phyloP scores from a whole-genome alignment of 2,113 vertebrate species.

The Progne subis region DNA sequence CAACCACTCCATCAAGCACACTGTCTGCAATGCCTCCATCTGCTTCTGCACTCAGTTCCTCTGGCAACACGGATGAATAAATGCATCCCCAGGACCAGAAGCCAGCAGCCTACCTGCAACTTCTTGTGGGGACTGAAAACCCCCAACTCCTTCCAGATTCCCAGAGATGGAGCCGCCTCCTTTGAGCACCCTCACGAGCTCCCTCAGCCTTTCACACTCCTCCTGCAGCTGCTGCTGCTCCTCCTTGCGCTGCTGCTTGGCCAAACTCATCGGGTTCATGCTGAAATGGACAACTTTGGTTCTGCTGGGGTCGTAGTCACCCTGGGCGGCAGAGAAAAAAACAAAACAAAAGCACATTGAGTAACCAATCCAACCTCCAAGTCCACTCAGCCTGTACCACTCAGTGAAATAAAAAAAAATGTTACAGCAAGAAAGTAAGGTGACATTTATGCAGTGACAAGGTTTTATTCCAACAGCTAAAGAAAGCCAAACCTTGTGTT shows the following conservation, averaged over 20 bases:
- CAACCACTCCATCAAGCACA: background rate
- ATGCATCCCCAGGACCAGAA: background rate
- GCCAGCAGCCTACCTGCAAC: slow-evolving; percentile 81
- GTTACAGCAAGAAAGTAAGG: background rate
- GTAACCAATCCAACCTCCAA: background rate
- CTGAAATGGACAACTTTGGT: slow-evolving; percentile 90
- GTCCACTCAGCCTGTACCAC: background rate
- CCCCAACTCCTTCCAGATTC: slow-evolving; percentile 62
- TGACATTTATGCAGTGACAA: background rate
- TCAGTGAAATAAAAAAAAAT: background rate
- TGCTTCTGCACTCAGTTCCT: background rate
- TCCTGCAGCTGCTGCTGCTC: slow-evolving; percentile 82
- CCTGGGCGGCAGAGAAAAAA: slow-evolving; percentile 68
- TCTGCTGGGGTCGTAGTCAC: slow-evolving; percentile 86
- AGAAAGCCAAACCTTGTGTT: background rate
- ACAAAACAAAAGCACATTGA: background rate
- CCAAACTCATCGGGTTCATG: slow-evolving; percentile 84
- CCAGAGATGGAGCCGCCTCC: slow-evolving; percentile 64
- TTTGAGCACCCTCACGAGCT: slow-evolving; percentile 79
- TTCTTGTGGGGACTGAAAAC: slow-evolving; percentile 84
- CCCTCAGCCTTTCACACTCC: slow-evolving; percentile 82
- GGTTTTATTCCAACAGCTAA: background rate
- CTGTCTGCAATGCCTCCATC: background rate
- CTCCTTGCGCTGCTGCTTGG: slow-evolving; percentile 84
- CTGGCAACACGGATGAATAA: background rate